Percentiles rank a stretch among this genome's conserved stretches.
Evolutionary conservation across 2,888 invertebrate genomes (phyloP).

Genomic region (Nephrotoma flavescens): DNA sequence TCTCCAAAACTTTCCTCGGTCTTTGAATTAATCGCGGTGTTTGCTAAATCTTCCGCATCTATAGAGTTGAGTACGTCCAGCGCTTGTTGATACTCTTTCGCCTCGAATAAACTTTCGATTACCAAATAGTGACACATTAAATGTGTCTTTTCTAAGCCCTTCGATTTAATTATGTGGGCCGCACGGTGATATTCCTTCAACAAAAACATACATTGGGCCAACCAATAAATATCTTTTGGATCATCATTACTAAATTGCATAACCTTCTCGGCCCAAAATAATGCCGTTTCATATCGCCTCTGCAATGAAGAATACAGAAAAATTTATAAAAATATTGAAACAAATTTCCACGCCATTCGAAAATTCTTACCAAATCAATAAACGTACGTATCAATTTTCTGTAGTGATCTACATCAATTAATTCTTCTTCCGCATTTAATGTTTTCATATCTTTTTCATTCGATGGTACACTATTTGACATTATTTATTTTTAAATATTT

Average conservation of each 20-base stretch:
- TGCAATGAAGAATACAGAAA: conserved; percentile 11
- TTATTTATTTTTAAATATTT: neutral
- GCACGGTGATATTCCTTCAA: conserved; percentile 83
- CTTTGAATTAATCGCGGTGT: conserved; percentile 26
- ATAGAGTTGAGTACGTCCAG: conserved; percentile 61
- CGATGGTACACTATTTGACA: neutral
- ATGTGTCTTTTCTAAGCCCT: conserved; percentile 59
- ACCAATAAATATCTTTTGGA: conserved; percentile 73
- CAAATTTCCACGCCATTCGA: neutral
- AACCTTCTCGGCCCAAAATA: conserved; percentile 94
- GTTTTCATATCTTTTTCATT: conserved; percentile 18
- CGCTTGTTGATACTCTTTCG: conserved; percentile 71
- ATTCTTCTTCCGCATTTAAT: conserved; percentile 15
- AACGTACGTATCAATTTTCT: conserved; percentile 53
- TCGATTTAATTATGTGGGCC: conserved; percentile 62
- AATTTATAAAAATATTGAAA: conserved; percentile 5
- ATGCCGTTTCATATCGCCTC: conserved; percentile 44
- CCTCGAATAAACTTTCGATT: conserved; percentile 68
- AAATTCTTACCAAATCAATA: conserved; percentile 41
- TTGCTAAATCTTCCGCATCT: conserved; percentile 43
- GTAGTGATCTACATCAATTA: conserved; percentile 41
- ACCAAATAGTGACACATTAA: conserved; percentile 75
- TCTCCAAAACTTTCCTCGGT: neutral
- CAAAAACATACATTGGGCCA: conserved; percentile 79
- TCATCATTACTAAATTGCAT: conserved; percentile 60